A percentile compares a stretch with the other conserved stretches of the same genome.
Conservation (phyloP, 2,113 vertebrate species). For the Crotalus horridus region DNA sequence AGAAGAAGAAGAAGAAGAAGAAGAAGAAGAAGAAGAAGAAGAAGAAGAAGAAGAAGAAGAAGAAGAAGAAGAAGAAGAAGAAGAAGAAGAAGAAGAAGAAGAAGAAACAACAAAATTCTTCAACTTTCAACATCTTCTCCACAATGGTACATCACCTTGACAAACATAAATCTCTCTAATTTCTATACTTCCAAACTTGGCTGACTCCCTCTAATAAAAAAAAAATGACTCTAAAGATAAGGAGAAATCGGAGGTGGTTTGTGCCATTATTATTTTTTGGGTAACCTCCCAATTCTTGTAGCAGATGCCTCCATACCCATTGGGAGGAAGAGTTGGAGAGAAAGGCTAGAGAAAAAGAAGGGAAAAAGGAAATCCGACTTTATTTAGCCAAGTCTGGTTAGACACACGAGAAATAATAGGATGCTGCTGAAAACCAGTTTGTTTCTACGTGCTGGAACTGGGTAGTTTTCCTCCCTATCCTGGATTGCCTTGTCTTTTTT, state of each 20-base stretch:
- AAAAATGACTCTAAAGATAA: constrained; percentile 3
- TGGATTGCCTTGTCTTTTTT: not conserved
- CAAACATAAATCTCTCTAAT: constrained; percentile 40
- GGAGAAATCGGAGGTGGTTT: constrained; percentile 88
- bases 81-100: too few species aligned
- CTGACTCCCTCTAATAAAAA: constrained; percentile 28
- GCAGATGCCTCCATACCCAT: constrained; percentile 30
- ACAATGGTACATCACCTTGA: constrained; percentile 37
- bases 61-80: too few species aligned
- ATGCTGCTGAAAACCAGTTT: constrained; percentile 62
- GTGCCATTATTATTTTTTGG: constrained; percentile 52
- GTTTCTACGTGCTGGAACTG: accelerated
- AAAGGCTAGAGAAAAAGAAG: constrained; percentile 25
- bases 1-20: too few species aligned
- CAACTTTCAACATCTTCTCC: constrained; percentile 36
- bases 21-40: too few species aligned
- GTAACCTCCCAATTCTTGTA: constrained; percentile 29
- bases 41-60: too few species aligned
- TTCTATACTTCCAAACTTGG: constrained; percentile 36
- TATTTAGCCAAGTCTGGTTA: too few species aligned
- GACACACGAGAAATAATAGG: constrained; percentile 29
- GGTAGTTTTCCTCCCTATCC: not conserved
- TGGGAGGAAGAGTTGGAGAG: constrained; percentile 38
- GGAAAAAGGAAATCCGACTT: too few species aligned
- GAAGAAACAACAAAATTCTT: not conserved